phyloP scores from a whole-genome alignment of 2,797 vertebrate genomes.

The Coendou prehensilis region DNA sequence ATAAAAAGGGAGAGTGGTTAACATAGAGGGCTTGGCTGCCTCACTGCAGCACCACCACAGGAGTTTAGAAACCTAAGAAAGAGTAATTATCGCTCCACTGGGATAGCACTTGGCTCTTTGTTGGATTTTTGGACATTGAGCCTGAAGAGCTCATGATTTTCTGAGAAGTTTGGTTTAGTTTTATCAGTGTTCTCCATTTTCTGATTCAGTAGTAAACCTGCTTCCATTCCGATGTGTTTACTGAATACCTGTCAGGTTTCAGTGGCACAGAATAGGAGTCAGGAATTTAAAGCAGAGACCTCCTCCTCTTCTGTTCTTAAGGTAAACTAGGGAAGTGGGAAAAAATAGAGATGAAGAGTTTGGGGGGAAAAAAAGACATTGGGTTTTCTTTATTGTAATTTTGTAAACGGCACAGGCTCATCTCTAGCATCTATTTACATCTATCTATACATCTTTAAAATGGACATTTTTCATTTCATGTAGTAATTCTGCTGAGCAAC shows the following conservation, averaged over 20 bases:
- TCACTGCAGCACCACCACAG: neutral
- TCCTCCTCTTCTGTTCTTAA: neutral
- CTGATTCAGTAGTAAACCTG: slow-evolving; percentile 48
- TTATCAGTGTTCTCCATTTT: neutral
- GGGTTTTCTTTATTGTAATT: neutral
- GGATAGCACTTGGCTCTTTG: neutral
- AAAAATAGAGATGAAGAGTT: neutral
- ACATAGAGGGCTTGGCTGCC: neutral
- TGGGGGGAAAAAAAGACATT: neutral
- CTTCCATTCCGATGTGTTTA: slow-evolving; percentile 41
- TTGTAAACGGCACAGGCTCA: neutral
- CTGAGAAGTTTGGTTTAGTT: slow-evolving; percentile 19
- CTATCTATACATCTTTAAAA: slow-evolving; percentile 24
- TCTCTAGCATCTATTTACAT: neutral
- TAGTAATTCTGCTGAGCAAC: neutral
- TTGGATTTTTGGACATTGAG: neutral
- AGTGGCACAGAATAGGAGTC: neutral
- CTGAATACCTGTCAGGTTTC: neutral
- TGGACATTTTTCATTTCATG: neutral
- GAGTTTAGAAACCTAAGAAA: neutral
- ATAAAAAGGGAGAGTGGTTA: neutral
- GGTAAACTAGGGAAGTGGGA: slow-evolving; percentile 33
- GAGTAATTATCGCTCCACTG: neutral
- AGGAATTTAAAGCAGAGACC: neutral
- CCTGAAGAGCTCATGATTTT: slow-evolving; percentile 49